Evolutionary conservation across 2,797 vertebrate species (phyloP).

Genomic region (Nasua narica): DNA sequence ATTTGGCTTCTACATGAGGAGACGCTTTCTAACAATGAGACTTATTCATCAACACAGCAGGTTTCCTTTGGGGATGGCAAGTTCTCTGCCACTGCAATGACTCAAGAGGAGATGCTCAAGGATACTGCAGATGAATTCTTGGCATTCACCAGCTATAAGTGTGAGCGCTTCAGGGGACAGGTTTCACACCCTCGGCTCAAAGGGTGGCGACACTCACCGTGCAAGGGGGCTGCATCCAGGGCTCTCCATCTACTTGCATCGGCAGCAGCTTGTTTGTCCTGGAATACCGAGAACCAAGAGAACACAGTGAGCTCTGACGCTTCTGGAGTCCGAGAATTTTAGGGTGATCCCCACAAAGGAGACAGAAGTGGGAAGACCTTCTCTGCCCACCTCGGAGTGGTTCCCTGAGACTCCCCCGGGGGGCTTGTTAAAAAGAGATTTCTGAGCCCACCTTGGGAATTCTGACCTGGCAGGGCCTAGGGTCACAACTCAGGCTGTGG

Average conservation of each 20-base stretch:
- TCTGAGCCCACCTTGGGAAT: not conserved
- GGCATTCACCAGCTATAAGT: not conserved
- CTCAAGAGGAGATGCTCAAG: not conserved
- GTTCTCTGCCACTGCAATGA: not conserved
- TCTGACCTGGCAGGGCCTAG: not conserved
- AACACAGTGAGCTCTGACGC: not conserved
- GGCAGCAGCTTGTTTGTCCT: slow-evolving; percentile 94
- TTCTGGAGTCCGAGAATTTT: not conserved
- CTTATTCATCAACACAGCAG: not conserved
- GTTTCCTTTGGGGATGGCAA: not conserved
- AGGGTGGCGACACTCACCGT: slow-evolving; percentile 84
- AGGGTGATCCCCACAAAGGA: not conserved
- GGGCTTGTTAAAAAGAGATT: not conserved
- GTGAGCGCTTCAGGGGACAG: not conserved
- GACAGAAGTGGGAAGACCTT: not conserved
- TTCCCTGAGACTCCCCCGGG: not conserved
- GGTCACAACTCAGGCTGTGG: not conserved
- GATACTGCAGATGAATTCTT: not conserved
- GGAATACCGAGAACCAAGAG: slow-evolving; percentile 56
- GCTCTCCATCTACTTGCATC: slow-evolving; percentile 98
- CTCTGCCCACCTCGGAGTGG: not conserved
- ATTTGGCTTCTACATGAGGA: not conserved
- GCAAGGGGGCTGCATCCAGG: slow-evolving; percentile 97
- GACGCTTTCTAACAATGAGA: not conserved
- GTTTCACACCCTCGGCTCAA: not conserved